Percentiles rank a stretch among this genome's conserved stretches.
These are phyloP conservation scores for Exocentrus adspersus DNA, from an alignment of 2,888 invertebrate genomes.

Conservation along the genomic window DNA sequence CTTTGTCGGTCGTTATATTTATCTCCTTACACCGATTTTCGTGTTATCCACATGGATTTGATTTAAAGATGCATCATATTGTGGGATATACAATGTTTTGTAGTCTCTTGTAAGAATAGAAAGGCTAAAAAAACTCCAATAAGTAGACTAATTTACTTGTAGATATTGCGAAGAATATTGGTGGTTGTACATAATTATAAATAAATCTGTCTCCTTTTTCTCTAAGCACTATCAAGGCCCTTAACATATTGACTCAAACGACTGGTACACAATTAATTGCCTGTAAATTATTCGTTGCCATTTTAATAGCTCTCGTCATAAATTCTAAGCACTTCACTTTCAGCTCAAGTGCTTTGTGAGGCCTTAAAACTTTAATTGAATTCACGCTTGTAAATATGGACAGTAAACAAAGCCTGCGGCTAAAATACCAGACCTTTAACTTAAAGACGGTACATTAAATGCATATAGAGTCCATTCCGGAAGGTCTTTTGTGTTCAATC, in stretches of 20 bases:
- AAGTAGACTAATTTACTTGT: too few relatives aligned
- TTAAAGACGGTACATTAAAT: neutral
- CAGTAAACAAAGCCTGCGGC: conserved; percentile 11
- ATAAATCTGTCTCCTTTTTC: neutral
- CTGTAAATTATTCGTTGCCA: conserved; percentile 25
- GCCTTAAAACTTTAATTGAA: conserved; percentile 25
- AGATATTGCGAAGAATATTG: too few relatives aligned
- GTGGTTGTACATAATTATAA: too few relatives aligned
- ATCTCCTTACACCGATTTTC: too few relatives aligned
- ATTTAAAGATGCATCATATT: too few relatives aligned
- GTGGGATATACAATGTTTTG: too few relatives aligned
- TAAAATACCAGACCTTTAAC: neutral
- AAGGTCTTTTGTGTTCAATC: too few relatives aligned
- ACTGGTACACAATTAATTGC: conserved; percentile 23
- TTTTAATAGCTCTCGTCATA: conserved; percentile 20
- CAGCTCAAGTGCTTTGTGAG: conserved; percentile 20
- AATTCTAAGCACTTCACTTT: conserved; percentile 20
- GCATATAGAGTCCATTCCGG: too few relatives aligned
- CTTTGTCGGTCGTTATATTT: too few relatives aligned
- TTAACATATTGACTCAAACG: conserved; percentile 16
- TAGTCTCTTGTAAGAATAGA: too few relatives aligned
- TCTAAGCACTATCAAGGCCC: neutral
- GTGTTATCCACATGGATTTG: too few relatives aligned
- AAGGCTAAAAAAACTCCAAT: too few relatives aligned
- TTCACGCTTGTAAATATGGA: conserved; percentile 15